phyloP scores from a whole-genome alignment of 2,113 vertebrate species.

The Enhydra lutris region DNA sequence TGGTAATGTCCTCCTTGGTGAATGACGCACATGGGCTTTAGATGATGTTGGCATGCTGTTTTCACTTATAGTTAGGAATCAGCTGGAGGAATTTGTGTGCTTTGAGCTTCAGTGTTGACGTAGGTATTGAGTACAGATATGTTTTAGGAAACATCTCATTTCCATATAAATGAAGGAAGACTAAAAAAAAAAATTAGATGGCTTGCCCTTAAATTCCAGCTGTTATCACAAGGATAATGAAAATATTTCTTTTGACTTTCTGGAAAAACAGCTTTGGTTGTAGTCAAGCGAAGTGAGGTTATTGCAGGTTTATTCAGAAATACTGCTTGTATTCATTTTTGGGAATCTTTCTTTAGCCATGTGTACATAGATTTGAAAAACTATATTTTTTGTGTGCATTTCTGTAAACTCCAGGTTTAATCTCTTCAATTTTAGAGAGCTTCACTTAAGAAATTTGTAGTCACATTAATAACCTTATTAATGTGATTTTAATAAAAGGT shows the following conservation, averaged over 20 bases:
- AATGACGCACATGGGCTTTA: conserved; percentile 71
- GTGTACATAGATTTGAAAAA: conserved; percentile 36
- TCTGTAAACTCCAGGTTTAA: conserved; percentile 5
- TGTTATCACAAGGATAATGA: conserved; percentile 47
- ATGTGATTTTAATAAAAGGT: conserved; percentile 21
- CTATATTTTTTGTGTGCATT: background rate
- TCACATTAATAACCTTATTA: background rate
- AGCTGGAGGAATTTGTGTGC: conserved; percentile 33
- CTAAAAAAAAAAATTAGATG: conserved; percentile 45
- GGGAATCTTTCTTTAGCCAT: background rate
- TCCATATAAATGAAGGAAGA: conserved; percentile 74
- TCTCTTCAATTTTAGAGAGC: background rate
- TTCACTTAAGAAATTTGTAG: background rate
- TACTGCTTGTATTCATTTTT: background rate
- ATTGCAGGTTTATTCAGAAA: conserved; percentile 33
- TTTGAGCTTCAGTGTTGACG: conserved; percentile 72
- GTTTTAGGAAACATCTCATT: conserved; percentile 75
- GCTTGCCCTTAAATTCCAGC: conserved; percentile 59
- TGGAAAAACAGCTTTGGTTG: conserved; percentile 26
- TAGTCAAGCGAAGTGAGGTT: conserved; percentile 7
- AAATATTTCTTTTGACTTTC: conserved; percentile 30
- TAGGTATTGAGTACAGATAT: conserved; percentile 60
- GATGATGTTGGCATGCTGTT: conserved; percentile 46
- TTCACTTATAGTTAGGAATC: conserved; percentile 61
- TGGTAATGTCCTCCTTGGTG: conserved; percentile 67